Percentiles rank a stretch among this genome's conserved stretches.
Evolutionary conservation across 2,113 vertebrate species (phyloP).

Genomic region (rat (Rattus norvegicus)): GRCr8 NC_086039.1:34447001-34447500

Average conservation of each 20-base stretch:
- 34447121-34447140: slow-evolving; percentile 1
- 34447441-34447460: no score
- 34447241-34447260: neutral
- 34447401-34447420: no score
- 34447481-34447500: no score
- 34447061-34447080: neutral
- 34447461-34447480: no score
- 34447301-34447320: no score
- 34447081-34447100: slow-evolving; percentile 47
- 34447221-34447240: neutral
- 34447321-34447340: neutral
- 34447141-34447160: slow-evolving; percentile 43
- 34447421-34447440: no score
- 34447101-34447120: slow-evolving; percentile 1
- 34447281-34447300: neutral
- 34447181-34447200: neutral
- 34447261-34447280: no score
- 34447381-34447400: no score
- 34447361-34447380: no score
- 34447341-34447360: neutral
- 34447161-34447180: neutral
- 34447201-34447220: neutral
- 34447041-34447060: neutral
- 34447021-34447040: neutral
- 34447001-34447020: neutral